Conservation (phyloP, 2,888 invertebrate genomes). For the Tenthredo mesomela region DNA sequence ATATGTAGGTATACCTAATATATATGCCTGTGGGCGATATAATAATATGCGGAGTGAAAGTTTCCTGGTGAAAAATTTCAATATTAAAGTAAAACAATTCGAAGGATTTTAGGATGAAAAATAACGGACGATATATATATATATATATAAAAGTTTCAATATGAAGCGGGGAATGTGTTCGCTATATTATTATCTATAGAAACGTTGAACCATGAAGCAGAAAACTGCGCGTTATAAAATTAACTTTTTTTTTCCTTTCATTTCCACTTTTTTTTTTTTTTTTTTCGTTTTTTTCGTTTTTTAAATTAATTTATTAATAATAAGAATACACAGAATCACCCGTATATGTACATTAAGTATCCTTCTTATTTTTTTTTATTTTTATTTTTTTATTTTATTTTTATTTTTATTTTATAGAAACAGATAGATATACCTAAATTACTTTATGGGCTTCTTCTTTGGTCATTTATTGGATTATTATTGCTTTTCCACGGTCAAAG, state of each 20-base stretch:
- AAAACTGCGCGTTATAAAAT: neutral
- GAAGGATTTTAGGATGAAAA: slow-evolving; percentile 24
- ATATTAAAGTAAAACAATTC: slow-evolving; percentile 45
- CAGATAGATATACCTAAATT: neutral
- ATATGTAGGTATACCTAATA: too few relatives aligned
- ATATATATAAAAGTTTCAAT: neutral
- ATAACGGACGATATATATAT: neutral
- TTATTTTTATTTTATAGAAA: neutral
- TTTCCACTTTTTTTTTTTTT: neutral
- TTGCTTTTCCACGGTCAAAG: neutral
- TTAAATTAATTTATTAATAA: neutral
- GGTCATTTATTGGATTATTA: neutral
- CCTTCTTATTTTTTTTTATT: neutral
- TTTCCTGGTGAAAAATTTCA: slow-evolving; percentile 30
- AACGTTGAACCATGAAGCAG: neutral
- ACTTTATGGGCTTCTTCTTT: neutral
- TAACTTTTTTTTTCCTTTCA: neutral
- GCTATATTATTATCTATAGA: neutral
- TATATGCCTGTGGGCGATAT: neutral
- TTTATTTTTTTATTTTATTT: neutral
- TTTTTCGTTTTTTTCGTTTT: neutral
- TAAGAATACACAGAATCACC: neutral
- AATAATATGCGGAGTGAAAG: neutral
- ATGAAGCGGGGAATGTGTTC: neutral
- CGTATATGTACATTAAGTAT: neutral